These are phyloP conservation scores for Hartigia nigra DNA, from an alignment of 2,888 invertebrate species.

Conservation along the genomic window DNA sequence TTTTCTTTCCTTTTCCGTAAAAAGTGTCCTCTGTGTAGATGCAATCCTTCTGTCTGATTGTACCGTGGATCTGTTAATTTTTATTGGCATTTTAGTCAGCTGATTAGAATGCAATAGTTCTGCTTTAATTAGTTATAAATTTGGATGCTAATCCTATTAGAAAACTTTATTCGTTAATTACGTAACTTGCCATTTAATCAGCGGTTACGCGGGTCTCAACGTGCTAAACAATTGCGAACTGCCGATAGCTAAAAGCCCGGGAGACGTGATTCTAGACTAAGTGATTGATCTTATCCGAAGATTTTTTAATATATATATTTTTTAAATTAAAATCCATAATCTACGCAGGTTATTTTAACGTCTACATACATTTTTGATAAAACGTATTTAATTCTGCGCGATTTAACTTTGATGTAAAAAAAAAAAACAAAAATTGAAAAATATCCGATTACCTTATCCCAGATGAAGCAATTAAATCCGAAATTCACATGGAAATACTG, in stretches of 20 bases:
- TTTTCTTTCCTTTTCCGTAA: constrained; percentile 70
- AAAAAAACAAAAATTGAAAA: neutral
- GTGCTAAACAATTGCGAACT: no score
- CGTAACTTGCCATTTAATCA: no score
- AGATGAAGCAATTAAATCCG: constrained; percentile 76
- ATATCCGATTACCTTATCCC: constrained; percentile 72
- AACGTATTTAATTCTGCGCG: constrained; percentile 28
- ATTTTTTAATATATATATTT: no score
- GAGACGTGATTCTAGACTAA: no score
- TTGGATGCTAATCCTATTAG: neutral
- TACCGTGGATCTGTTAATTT: constrained; percentile 73
- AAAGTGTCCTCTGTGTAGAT: constrained; percentile 77
- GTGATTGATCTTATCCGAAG: no score
- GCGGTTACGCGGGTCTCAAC: no score
- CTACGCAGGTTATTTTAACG: constrained; percentile 23
- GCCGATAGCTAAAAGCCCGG: no score
- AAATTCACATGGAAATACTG: constrained; percentile 84
- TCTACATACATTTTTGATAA: neutral
- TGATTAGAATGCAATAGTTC: neutral
- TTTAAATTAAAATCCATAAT: neutral
- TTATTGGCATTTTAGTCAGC: neutral
- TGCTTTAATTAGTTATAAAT: neutral
- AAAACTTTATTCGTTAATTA: neutral
- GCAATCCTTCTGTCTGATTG: constrained; percentile 72
- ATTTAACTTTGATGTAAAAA: constrained; percentile 11